These are phyloP conservation scores for Capromys pilorides DNA, from an alignment of 2,797 vertebrate species.

Conservation along the genomic window DNA sequence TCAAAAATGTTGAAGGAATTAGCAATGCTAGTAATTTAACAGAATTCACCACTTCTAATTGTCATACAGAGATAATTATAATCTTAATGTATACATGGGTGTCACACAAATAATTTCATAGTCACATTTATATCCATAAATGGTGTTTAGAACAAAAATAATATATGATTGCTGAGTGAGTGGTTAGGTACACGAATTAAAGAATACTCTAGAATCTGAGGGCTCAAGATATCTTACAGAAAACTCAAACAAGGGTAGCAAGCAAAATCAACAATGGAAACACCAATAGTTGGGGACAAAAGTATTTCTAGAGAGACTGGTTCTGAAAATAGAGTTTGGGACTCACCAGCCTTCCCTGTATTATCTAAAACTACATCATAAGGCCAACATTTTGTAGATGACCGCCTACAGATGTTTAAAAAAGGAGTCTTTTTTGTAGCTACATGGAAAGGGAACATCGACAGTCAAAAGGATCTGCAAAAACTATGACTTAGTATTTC, in stretches of 20 bases:
- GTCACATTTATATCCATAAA: neutral
- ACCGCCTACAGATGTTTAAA: slow-evolving; percentile 50
- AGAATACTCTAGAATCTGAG: neutral
- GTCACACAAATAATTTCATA: neutral
- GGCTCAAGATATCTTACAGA: neutral
- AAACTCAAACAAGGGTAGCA: neutral
- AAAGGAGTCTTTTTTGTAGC: slow-evolving; percentile 70
- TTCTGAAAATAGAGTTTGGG: slow-evolving; percentile 73
- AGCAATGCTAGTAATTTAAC: neutral
- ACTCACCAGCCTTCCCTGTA: slow-evolving; percentile 41
- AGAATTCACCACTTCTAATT: neutral
- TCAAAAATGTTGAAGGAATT: neutral
- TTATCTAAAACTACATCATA: slow-evolving; percentile 59
- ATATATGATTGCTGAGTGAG: neutral
- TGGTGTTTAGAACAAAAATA: neutral
- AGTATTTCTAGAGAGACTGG: slow-evolving; percentile 56
- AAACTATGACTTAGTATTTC: slow-evolving; percentile 69
- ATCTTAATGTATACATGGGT: neutral
- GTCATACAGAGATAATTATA: neutral
- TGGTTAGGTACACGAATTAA: slow-evolving; percentile 40
- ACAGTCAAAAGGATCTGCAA: slow-evolving; percentile 76
- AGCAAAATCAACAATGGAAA: slow-evolving; percentile 6
- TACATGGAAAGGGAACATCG: slow-evolving; percentile 75
- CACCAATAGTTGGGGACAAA: slow-evolving; percentile 46
- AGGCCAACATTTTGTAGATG: slow-evolving; percentile 61